Percentiles rank a stretch among this genome's conserved stretches.
Evolutionary conservation across 2,113 vertebrate species (phyloP).

Genomic region (Lontra canadensis): DNA sequence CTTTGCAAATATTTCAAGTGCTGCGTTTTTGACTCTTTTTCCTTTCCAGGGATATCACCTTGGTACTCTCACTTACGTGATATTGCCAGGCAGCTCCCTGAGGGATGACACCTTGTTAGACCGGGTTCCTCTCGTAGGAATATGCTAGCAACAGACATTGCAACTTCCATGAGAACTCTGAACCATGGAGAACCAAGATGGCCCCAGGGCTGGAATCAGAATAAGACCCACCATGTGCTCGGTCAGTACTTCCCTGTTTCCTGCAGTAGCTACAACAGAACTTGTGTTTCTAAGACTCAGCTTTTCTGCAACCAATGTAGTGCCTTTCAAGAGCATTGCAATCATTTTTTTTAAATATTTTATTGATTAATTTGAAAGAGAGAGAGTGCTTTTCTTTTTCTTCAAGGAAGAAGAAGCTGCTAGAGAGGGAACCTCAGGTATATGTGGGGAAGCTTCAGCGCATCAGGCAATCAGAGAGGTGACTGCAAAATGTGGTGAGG

Average conservation of each 20-base stretch:
- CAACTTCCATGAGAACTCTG: background rate
- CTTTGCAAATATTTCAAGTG: constrained; percentile 39
- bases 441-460: background rate
- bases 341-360: background rate
- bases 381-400: background rate
- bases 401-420: background rate
- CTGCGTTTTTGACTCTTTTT: background rate
- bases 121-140: background rate
- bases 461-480: background rate
- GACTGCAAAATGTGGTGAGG: background rate
- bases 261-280: background rate
- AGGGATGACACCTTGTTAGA: background rate
- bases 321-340: background rate
- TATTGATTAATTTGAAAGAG: background rate
- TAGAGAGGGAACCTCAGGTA: background rate
- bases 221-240: background rate
- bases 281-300: background rate
- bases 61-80: background rate
- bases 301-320: background rate
- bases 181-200: background rate
- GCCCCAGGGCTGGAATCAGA: background rate
- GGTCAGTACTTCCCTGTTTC: background rate
- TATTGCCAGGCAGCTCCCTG: background rate
- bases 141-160: background rate
- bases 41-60: background rate